Evolutionary conservation across 2,113 vertebrate genomes (phyloP).

Genomic region (Caranx melampygus): DNA sequence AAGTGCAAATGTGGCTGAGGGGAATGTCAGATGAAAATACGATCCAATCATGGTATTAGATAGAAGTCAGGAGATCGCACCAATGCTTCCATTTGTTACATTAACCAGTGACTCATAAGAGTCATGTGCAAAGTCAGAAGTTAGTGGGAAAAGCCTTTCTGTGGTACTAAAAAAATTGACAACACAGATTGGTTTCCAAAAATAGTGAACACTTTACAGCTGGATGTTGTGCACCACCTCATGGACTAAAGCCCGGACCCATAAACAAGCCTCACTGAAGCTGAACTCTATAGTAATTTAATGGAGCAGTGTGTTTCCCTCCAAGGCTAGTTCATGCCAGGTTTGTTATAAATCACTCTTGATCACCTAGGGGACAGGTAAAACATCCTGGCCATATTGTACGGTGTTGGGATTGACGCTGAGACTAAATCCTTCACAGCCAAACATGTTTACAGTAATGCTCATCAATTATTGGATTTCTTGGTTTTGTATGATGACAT

Average conservation of each 20-base stretch:
- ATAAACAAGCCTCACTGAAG: slow-evolving; percentile 1
- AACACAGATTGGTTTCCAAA: neutral
- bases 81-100: neutral
- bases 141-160: neutral
- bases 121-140: neutral
- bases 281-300: slow-evolving; percentile 42
- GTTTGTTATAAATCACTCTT: slow-evolving; percentile 28
- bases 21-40: too few relatives aligned
- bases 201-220: neutral
- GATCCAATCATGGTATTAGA: too few relatives aligned
- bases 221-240: neutral
- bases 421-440: neutral
- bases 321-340: slow-evolving; percentile 15
- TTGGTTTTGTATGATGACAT: neutral
- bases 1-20: too few relatives aligned
- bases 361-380: slow-evolving; percentile 23
- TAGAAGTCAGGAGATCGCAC: neutral
- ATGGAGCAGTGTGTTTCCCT: slow-evolving; percentile 24
- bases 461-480: neutral
- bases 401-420: neutral
- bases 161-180: neutral
- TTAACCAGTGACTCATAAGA: neutral
- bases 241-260: slow-evolving; percentile 15
- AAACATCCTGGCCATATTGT: neutral
- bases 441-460: neutral